Base-by-base conservation (phyloP, 2,888 invertebrate species). In the Drymonia ruficornis region DNA sequence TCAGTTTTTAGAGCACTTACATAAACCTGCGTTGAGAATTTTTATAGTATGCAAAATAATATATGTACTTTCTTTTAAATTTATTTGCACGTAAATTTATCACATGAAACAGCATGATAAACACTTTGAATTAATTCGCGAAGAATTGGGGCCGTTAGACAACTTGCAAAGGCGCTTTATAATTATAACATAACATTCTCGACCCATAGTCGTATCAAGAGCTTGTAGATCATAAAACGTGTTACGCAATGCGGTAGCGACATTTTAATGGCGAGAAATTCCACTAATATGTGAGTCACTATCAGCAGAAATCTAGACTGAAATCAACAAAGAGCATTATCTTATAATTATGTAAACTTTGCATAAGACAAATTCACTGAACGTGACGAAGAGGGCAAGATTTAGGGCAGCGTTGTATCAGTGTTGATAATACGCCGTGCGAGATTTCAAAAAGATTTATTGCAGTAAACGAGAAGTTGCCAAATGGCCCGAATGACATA, bases 1-100 rank as follows among this genome's bases (percentile, higher is more conserved):
- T 64, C 47, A 48, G 65, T 76, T 84, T 86, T 83, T 78, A 78
- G 81, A 81, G 63, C 79, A 76, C 79, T 84, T 83, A 83, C 68
- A 82, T 82, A 85, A 83, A 82, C 65, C 61, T 58, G 63, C 57
- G 61, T 64, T 50, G 52, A 55, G 60, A 69, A 59, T 76, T 80
- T 80, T 81, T 78, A 73, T 73, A 59, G 64, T 61, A 59, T 59
- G 71, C 65, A 77, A 77, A 81, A 83, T 72, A 72, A 75, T 69
- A 63, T 63, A 49, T 49, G 55, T 74, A n/a, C n/a, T 72, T 74
- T 72, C 70, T 76, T 80, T 77, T n/a, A n/a, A n/a, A n/a, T n/a
- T n/a, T n/a, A n/a, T n/a, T n/a, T 70, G 65, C 62, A 61, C 63
- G 57, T 64, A 68, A 74, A 80, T 78, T 74, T 78, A 80, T 78